A percentile compares a stretch with the other conserved stretches of the same genome.
Conservation (phyloP, 2,113 vertebrate genomes). For the Mellivora capensis region DNA sequence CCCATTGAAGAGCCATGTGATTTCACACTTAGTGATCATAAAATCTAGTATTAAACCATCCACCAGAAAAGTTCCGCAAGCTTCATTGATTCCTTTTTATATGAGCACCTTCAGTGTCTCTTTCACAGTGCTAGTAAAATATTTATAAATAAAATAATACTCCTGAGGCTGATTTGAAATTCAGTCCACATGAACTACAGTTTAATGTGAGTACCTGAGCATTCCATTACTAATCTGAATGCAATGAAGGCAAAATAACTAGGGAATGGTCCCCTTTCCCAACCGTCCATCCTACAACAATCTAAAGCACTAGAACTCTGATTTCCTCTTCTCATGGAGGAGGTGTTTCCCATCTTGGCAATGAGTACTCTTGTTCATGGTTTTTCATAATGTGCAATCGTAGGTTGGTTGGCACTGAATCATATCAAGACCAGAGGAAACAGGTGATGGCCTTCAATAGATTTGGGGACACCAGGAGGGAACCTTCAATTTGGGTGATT, state of each 20-base stretch:
- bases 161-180: neutral
- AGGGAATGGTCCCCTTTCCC: neutral
- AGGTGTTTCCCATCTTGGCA: neutral
- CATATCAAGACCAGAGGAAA: neutral
- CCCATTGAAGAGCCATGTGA: conserved; percentile 64
- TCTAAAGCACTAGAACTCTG: neutral
- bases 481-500: neutral
- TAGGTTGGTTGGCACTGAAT: neutral
- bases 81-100: conserved; percentile 79
- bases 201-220: neutral
- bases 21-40: conserved; percentile 70
- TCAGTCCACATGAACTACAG: neutral
- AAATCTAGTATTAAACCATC: conserved; percentile 70
- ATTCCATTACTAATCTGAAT: neutral
- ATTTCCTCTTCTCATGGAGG: neutral
- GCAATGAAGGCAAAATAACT: neutral
- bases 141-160: conserved; percentile 74
- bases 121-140: conserved; percentile 78
- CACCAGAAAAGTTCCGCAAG: conserved; percentile 56
- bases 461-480: neutral
- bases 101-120: conserved; percentile 64
- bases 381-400: neutral
- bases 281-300: neutral
- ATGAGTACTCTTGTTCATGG: neutral
- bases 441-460: neutral